Evolutionary conservation across 2,888 invertebrate genomes (phyloP), one percentile per base, ranked within the genome.

Genomic region (Idaea straminata): DNA sequence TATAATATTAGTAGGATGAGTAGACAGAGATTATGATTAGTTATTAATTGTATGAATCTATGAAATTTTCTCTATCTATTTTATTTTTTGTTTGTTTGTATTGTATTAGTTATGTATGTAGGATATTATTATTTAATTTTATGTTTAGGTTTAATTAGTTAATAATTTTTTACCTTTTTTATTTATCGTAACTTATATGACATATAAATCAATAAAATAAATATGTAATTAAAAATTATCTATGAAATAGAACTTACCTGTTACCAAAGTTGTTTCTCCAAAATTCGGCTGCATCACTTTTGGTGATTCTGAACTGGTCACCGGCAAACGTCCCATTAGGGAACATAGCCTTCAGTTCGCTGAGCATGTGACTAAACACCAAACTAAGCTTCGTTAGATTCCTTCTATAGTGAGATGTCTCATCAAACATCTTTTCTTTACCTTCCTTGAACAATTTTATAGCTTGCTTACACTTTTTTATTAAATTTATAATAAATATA

Each of bases 341-440:
- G 89, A 99, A 99, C 82, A 99, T 96, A 58, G 99, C 99, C 92
- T 99, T 99, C 72, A 99, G 93, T 93, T 99, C 99, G 84, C 99
- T 98, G 77, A 99, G 94, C 99, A 99, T 99, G 94, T 99, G 99
- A 86, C 99, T 99, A 92, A 99, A 99, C 76, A 99, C 99, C 82
- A 99, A 95, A 91, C 99, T 99, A 61, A 99, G 95, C 94, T 99
- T 99, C 63, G 99, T 99, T 81, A 99, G 93, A 90, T 99, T 99
- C 77, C 99, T 94, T 73, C 99, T 94, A 83, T 98, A 99, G 81
- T 98, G 97, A 15, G 92, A 92, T 77, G 97, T 96, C 88, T 99
- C 99, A 80, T 99, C 99, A 88, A 98, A 99, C 98, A 99, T 98
- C 88, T 98, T 98, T 80, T 99, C 99, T 82, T 99, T 99, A 66